These are phyloP conservation scores for Poeciliopsis turneri DNA, from an alignment of 2,797 vertebrate genomes.

Conservation along the genomic window DNA sequence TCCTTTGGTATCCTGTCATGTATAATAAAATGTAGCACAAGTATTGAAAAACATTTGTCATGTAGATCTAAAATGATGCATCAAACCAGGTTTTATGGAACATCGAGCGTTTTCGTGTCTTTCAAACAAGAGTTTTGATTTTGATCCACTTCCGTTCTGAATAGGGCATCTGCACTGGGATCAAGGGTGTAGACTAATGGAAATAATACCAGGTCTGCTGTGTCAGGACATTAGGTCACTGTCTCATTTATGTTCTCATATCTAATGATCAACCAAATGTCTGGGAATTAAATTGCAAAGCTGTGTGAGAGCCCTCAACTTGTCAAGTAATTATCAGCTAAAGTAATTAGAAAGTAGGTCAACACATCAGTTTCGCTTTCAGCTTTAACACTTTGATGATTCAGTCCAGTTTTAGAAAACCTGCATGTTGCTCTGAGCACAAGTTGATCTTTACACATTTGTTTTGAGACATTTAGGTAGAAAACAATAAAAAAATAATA, in stretches of 20 bases:
- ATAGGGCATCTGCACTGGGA: background rate
- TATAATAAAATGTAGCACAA: background rate
- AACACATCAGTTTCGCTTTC: background rate
- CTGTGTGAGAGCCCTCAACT: background rate
- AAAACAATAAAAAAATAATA: background rate
- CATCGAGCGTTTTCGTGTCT: background rate
- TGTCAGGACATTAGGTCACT: background rate
- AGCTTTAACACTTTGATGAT: background rate
- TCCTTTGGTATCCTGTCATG: background rate
- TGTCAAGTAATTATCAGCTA: background rate
- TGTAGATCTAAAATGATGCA: background rate
- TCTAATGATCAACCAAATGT: background rate
- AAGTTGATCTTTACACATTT: background rate
- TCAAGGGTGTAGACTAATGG: background rate
- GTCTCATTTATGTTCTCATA: background rate
- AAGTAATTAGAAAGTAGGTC: slow-evolving; percentile 4
- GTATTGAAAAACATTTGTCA: background rate
- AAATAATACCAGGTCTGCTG: background rate
- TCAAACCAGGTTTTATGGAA: background rate
- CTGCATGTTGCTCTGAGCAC: background rate
- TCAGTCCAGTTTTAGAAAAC: background rate
- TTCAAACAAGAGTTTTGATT: background rate
- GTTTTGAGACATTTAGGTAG: background rate
- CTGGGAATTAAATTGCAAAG: background rate
- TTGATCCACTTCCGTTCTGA: background rate